Evolutionary conservation across 2,113 vertebrate species (phyloP).

Genomic region (Macroglossus sobrinus): DNA sequence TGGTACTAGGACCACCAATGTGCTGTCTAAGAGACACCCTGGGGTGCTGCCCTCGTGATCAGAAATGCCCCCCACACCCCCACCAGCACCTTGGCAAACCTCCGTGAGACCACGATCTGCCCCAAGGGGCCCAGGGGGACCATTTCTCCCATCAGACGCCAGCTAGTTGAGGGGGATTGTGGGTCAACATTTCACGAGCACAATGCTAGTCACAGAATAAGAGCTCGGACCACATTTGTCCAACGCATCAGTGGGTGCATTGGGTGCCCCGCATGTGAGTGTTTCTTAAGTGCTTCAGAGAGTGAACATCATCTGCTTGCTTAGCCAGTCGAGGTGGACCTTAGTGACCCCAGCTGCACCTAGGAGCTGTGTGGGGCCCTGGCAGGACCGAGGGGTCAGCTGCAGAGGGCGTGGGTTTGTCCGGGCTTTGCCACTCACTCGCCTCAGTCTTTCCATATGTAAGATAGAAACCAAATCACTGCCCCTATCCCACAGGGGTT

Average conservation of each 20-base stretch:
- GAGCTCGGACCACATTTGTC: rapidly evolving
- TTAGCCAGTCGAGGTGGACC: rapidly evolving
- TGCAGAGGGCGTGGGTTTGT: not conserved
- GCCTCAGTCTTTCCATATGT: not conserved
- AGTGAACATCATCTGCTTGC: not conserved
- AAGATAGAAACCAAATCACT: not conserved
- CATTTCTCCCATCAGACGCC: not conserved
- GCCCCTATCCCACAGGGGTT: not conserved
- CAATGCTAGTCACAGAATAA: not conserved
- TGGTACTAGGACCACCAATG: not conserved
- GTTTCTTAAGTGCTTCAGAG: not conserved
- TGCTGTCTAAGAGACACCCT: not conserved
- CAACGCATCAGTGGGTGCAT: rapidly evolving
- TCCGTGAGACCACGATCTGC: not conserved
- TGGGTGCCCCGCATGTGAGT: rapidly evolving
- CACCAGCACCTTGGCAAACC: not conserved
- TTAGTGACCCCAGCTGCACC: too few species aligned
- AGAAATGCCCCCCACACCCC: not conserved
- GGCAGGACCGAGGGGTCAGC: not conserved
- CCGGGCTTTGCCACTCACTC: not conserved
- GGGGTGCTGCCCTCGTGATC: not conserved
- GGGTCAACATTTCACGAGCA: not conserved
- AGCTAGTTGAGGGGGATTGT: not conserved
- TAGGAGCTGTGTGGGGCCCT: rapidly evolving
- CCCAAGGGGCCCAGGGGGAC: not conserved